Conservation (phyloP, 2,797 vertebrate genomes). For the Parauchenoglanis punctatus region DNA sequence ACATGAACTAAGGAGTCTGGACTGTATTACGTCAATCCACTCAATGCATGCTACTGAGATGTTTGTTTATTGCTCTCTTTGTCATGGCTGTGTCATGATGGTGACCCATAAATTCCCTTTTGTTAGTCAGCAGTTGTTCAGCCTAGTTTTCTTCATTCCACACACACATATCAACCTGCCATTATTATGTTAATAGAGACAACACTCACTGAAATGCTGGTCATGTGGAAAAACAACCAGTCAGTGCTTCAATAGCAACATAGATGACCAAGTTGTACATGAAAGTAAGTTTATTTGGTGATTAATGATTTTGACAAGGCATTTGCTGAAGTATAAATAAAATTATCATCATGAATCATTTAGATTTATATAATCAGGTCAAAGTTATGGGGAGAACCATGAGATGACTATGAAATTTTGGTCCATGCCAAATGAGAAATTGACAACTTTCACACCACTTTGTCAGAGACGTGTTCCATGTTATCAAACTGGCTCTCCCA, state of each 20-base stretch:
- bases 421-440: background rate
- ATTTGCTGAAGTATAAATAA: background rate
- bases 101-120: slow-evolving; percentile 75
- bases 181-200: slow-evolving; percentile 77
- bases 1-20: slow-evolving; percentile 65
- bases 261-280: background rate
- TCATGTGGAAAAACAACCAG: slow-evolving; percentile 15
- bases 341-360: background rate
- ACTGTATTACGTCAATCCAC: slow-evolving; percentile 67
- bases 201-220: slow-evolving; percentile 56
- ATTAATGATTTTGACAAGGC: background rate
- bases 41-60: slow-evolving; percentile 49
- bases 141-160: slow-evolving; percentile 81
- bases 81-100: slow-evolving; percentile 58
- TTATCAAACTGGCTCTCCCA: slow-evolving; percentile 54
- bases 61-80: slow-evolving; percentile 72
- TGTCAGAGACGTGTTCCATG: slow-evolving; percentile 16
- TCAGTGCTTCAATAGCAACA: background rate
- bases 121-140: slow-evolving; percentile 77
- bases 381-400: background rate
- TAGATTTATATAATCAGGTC: background rate
- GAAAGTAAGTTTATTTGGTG: background rate
- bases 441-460: slow-evolving; percentile 4
- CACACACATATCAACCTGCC: slow-evolving; percentile 64
- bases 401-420: background rate